These are phyloP conservation scores for Callospermophilus lateralis DNA, from an alignment of 2,113 vertebrate species.

Conservation along the genomic window DNA sequence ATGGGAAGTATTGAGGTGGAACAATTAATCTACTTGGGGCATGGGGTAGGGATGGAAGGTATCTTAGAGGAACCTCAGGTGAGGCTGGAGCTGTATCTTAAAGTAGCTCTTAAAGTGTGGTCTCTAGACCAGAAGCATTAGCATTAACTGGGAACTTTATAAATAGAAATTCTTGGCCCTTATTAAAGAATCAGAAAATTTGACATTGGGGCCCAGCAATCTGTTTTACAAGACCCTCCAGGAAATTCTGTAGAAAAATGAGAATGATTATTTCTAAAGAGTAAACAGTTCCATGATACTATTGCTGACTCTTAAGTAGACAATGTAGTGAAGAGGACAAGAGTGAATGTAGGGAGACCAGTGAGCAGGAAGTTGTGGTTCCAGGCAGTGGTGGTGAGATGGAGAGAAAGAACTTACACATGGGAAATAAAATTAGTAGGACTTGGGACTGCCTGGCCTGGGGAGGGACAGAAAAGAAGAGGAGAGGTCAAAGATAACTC, in stretches of 20 bases:
- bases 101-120: too few relatives aligned
- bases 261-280: neutral
- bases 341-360: neutral
- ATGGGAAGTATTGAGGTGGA: neutral
- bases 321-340: neutral
- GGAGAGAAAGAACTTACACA: conserved; percentile 32
- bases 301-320: conserved; percentile 21
- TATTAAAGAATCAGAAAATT: neutral
- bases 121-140: too few relatives aligned
- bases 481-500: neutral
- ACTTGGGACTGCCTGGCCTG: neutral
- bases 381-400: conserved; percentile 10
- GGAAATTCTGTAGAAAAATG: neutral
- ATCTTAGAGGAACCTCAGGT: neutral
- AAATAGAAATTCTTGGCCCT: neutral
- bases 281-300: neutral
- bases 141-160: too few relatives aligned
- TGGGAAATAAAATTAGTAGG: conserved; percentile 39
- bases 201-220: neutral
- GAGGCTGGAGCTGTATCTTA: neutral
- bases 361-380: neutral
- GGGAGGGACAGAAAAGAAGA: neutral
- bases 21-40: neutral
- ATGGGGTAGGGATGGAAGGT: neutral
- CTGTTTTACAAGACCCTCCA: conserved; percentile 1